Evolutionary conservation across 2,797 vertebrate genomes (phyloP).

Genomic region (Eulemur mongoz): DNA sequence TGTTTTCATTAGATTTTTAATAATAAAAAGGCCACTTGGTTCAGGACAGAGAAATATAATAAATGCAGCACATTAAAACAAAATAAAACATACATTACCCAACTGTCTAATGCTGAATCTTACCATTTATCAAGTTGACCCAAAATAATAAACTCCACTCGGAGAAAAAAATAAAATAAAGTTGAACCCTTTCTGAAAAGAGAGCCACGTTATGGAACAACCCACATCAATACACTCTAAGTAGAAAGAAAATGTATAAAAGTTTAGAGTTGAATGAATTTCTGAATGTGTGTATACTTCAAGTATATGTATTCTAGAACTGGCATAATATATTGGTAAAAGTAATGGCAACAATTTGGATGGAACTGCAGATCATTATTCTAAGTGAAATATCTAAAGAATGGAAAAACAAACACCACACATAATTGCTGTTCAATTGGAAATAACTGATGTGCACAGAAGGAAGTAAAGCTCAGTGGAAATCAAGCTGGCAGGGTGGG

Average conservation of each 20-base stretch:
- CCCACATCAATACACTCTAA: neutral
- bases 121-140: constrained; percentile 71
- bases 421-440: neutral
- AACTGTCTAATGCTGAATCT: constrained; percentile 59
- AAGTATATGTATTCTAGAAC: neutral
- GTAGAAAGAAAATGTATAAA: neutral
- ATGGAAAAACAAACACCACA: neutral
- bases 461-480: neutral
- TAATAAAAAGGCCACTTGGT: constrained; percentile 72
- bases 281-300: neutral
- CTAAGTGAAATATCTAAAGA: neutral
- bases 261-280: neutral
- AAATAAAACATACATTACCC: constrained; percentile 70
- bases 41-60: constrained; percentile 68
- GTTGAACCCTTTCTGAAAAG: neutral
- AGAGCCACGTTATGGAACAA: neutral
- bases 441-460: neutral
- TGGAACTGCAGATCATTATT: neutral
- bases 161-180: constrained; percentile 39
- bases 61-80: constrained; percentile 73
- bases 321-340: neutral
- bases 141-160: constrained; percentile 66
- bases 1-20: constrained; percentile 76
- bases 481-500: neutral
- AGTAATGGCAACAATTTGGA: neutral